Percentiles rank a stretch among this genome's conserved stretches.
Conservation (phyloP, 2,113 vertebrate species). For the Apus apus region DNA sequence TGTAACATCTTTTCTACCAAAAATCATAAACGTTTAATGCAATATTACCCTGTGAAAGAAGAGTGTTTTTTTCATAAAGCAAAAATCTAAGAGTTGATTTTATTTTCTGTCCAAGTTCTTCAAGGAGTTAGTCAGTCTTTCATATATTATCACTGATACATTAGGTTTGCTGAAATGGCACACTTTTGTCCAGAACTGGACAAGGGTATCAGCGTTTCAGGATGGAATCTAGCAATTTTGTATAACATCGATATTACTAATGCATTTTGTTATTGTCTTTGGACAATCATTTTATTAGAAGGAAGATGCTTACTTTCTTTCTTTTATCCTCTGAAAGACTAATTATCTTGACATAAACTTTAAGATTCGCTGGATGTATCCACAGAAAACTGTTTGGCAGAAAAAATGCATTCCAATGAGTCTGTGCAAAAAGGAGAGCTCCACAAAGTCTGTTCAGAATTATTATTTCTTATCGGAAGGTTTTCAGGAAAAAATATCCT, state of each 20-base stretch:
- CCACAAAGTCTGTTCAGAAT: neutral
- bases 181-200: neutral
- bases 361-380: neutral
- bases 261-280: neutral
- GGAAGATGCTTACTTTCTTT: neutral
- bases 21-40: neutral
- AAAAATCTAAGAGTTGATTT: neutral
- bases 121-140: neutral
- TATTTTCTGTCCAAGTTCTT: neutral
- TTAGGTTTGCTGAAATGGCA: neutral
- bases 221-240: neutral
- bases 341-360: neutral
- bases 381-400: neutral
- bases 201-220: neutral
- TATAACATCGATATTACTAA: neutral
- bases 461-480: neutral
- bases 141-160: neutral
- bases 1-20: neutral
- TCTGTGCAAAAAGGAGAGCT: neutral
- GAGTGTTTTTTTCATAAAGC: neutral
- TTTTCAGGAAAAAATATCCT: neutral
- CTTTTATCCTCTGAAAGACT: neutral
- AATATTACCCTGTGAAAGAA: neutral
- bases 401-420: neutral
- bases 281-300: neutral